Base-by-base conservation (phyloP, 2,797 vertebrate genomes). In the Lepilemur ruficaudatus region DNA sequence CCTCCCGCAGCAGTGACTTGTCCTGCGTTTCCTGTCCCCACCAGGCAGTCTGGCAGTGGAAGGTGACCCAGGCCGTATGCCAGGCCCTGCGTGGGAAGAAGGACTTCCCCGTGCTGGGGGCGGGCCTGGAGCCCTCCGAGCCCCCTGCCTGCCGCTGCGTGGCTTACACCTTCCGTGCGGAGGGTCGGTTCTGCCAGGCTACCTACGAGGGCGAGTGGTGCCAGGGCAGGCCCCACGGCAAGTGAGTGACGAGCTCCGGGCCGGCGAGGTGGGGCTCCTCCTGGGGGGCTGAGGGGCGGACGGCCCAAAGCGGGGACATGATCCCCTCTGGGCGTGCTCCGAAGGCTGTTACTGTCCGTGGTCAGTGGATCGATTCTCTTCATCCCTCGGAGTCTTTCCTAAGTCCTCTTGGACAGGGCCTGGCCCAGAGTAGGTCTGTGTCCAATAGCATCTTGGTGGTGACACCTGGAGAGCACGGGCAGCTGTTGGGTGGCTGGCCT, bases 181-280 rank as follows among this genome's bases (percentile, higher is more conserved):
- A 98, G 83, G 98, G 98, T n/a, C 97, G 92, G 50, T 97, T 99
- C 73, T 98, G 96, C 91, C 96, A 81, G 0, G 98, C 98, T 0
- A 52, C 97, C 76, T 99, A 99, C 0, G 98, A 99, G 63, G 98
- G 99, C 7, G 97, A 98, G 43, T 99, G 99, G 99, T 92, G 41
- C n/a, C 67, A 55, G 94, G 98, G 98, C 63, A 98, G 98, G 72
- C 99, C 98, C 0, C 98, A 99, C 0, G 98, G 99, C 97, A 98
- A 98, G 99, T 99, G 97, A 98, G 98, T 97, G 94, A 0, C 4
- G 2, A 57, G 11, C 61, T n/a, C 65, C 4, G 22, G n/a, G 52
- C 17, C 10, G 5, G 15, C 22, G 3, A 11, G 89, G 35, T 1
- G 11, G 25, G 72, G 41, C 18, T 88, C 28, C 57, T 43, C 63